A percentile compares a stretch with the other conserved stretches of the same genome.
These are phyloP conservation scores for Pycnomerus fuliginosus DNA, from an alignment of 2,888 invertebrate genomes.

Conservation along the genomic window DNA sequence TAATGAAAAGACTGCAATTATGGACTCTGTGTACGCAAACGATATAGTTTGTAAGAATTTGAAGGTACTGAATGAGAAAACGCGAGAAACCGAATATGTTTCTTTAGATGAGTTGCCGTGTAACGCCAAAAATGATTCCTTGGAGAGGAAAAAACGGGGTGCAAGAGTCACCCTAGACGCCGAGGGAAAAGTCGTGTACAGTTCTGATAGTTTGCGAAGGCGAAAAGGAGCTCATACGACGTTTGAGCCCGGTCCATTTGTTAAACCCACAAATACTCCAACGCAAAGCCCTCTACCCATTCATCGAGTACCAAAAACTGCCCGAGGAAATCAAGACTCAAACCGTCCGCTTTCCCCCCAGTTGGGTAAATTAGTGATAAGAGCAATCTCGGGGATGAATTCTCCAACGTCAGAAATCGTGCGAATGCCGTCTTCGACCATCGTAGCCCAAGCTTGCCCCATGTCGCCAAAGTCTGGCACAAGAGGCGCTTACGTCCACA, in stretches of 20 bases:
- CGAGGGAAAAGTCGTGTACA: constrained; percentile 84
- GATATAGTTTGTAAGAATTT: constrained; percentile 67
- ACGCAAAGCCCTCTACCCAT: constrained; percentile 55
- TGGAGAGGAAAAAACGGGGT: constrained; percentile 61
- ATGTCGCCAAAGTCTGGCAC: constrained; percentile 49
- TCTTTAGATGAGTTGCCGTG: constrained; percentile 76
- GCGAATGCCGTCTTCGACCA: constrained; percentile 62
- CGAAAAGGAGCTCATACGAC: constrained; percentile 80
- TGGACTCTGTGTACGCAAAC: constrained; percentile 61
- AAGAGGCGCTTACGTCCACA: constrained; percentile 70
- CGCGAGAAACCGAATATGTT: constrained; percentile 73
- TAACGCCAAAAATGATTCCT: constrained; percentile 50
- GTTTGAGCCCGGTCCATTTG: constrained; percentile 85
- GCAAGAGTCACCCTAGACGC: constrained; percentile 82
- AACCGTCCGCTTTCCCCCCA: constrained; percentile 62
- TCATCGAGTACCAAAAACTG: constrained; percentile 50
- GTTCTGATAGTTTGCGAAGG: constrained; percentile 80
- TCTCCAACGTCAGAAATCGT: constrained; percentile 58
- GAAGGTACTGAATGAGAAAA: constrained; percentile 60
- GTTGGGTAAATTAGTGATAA: constrained; percentile 60
- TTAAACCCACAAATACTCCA: constrained; percentile 60
- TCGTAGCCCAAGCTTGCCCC: constrained; percentile 57
- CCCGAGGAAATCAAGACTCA: constrained; percentile 43
- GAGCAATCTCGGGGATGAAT: constrained; percentile 46
- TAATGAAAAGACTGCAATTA: constrained; percentile 59